Conservation (phyloP, 64 coral and sea anemone genomes). For the Actinia tenebrosa region DNA sequence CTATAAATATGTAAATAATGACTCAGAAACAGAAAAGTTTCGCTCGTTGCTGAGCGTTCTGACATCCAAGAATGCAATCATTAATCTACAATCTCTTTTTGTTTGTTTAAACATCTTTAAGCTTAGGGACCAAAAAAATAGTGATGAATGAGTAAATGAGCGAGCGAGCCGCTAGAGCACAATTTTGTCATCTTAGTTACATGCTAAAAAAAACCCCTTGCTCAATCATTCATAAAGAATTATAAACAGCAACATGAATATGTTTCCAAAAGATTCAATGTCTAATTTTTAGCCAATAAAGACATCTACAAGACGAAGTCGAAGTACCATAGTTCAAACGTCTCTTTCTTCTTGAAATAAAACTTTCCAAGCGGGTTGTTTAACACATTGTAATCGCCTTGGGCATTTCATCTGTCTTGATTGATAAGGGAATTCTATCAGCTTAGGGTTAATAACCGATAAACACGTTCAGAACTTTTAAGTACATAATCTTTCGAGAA, state of each 20-base stretch:
- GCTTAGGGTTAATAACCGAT: neutral
- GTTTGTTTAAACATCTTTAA: neutral
- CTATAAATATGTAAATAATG: neutral
- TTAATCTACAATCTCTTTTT: neutral
- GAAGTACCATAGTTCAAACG: too few relatives aligned
- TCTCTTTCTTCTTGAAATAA: too few relatives aligned
- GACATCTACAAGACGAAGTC: too few relatives aligned
- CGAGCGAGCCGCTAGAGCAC: too few relatives aligned
- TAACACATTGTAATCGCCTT: neutral
- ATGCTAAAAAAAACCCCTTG: too few relatives aligned
- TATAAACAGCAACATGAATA: too few relatives aligned
- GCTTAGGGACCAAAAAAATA: too few relatives aligned
- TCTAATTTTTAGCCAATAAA: too few relatives aligned
- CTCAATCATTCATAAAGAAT: too few relatives aligned
- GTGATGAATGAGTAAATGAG: neutral
- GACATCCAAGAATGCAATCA: neutral
- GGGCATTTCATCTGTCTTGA: constrained; percentile 1
- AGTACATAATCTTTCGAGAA: neutral
- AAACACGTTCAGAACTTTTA: neutral
- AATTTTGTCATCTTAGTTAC: too few relatives aligned
- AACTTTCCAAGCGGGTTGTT: neutral
- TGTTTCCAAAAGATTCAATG: too few relatives aligned
- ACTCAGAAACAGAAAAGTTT: neutral
- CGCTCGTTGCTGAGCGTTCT: neutral
- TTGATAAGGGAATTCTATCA: neutral